Conservation (phyloP, 2,113 vertebrate species). For the Sylvietta virens region DNA sequence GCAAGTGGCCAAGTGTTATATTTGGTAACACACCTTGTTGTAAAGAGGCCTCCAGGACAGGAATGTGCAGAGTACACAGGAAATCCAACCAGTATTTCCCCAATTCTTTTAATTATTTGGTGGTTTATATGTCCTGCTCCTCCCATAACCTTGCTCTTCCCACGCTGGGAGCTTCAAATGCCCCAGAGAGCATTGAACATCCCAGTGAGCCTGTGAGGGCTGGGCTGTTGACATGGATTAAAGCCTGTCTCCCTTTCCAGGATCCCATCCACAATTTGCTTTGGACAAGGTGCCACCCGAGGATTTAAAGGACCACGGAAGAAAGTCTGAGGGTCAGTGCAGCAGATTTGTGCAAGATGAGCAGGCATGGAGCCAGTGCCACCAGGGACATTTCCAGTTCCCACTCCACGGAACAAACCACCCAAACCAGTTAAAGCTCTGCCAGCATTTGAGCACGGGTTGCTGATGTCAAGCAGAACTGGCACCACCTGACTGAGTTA, state of each 20-base stretch:
- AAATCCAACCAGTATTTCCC: background rate
- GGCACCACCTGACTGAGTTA: background rate
- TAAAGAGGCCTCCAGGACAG: background rate
- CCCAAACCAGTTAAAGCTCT: background rate
- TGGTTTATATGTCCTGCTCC: background rate
- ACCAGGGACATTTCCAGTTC: background rate
- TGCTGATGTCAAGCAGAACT: background rate
- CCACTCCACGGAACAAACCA: background rate
- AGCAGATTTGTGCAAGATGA: background rate
- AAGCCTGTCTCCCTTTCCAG: slow-evolving; percentile 55
- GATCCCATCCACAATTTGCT: slow-evolving; percentile 81
- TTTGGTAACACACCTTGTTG: background rate
- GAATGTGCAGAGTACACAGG: background rate
- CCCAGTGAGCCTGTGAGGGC: background rate
- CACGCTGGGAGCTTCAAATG: background rate
- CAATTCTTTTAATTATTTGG: background rate
- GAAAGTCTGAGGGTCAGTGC: slow-evolving; percentile 71
- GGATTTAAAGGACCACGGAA: slow-evolving; percentile 80
- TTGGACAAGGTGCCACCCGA: slow-evolving; percentile 81
- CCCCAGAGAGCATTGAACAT: background rate
- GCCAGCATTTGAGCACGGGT: background rate
- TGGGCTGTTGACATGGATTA: background rate
- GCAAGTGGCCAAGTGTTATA: background rate
- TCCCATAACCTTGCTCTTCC: background rate
- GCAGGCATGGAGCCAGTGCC: background rate